Conservation (phyloP, 64 coral and sea anemone genomes). For the Pocillopora damicornis region DNA sequence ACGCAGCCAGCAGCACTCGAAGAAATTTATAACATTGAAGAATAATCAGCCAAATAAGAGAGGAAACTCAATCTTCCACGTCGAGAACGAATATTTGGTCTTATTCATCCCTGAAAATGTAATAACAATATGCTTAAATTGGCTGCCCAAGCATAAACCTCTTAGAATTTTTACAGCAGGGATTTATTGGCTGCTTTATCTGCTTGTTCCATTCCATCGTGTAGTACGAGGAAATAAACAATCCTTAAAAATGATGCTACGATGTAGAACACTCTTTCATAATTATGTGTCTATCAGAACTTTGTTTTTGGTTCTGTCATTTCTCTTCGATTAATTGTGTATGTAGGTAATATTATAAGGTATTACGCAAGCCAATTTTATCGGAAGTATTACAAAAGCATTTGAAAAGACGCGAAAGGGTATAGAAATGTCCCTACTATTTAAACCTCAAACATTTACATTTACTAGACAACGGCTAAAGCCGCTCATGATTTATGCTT, state of each 20-base stretch:
- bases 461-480: neutral
- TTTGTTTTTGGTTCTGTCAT: neutral
- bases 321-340: neutral
- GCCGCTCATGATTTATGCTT: neutral
- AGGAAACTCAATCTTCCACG: neutral
- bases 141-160: constrained; percentile 9
- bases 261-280: neutral
- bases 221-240: neutral
- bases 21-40: neutral
- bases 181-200: neutral
- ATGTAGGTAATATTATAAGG: neutral
- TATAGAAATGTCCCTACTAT: constrained; percentile 17
- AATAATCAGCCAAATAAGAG: neutral
- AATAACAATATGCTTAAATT: constrained; percentile 13
- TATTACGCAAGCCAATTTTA: constrained; percentile 33
- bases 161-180: neutral
- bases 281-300: neutral
- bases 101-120: constrained; percentile 4
- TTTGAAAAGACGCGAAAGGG: neutral
- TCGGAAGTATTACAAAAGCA: neutral
- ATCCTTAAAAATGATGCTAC: neutral
- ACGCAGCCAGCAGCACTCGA: neutral
- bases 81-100: neutral
- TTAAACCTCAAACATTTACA: constrained; percentile 2
- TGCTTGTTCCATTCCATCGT: neutral